phyloP scores from a whole-genome alignment of 2,888 invertebrate species.

The Drosophila helvetica region DNA sequence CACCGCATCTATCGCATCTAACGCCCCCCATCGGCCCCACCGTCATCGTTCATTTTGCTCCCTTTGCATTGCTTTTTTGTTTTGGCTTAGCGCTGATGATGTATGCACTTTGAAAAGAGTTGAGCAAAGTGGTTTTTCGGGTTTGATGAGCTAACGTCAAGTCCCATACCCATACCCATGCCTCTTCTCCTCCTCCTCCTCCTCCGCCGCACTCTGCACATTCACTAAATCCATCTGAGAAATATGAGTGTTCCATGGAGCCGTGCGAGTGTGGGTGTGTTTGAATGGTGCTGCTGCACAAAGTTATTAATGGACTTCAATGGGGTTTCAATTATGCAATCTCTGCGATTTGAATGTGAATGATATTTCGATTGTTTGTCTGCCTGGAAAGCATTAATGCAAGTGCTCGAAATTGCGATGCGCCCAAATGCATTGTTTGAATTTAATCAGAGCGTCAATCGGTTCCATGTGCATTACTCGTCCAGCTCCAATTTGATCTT shows the following conservation, averaged over 20 bases:
- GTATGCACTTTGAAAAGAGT: conserved; percentile 77
- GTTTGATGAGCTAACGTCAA: conserved; percentile 76
- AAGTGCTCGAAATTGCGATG: conserved; percentile 8
- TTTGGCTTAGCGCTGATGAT: conserved; percentile 76
- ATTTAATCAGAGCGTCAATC: conserved; percentile 31
- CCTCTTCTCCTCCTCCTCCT: not conserved
- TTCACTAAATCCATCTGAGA: conserved; percentile 1
- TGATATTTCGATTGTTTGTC: conserved; percentile 74
- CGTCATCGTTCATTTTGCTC: conserved; percentile 46
- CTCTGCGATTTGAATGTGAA: conserved; percentile 76
- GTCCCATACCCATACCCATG: conserved; percentile 2
- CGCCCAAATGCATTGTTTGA: conserved; percentile 34
- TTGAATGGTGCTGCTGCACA: conserved; percentile 66
- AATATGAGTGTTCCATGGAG: conserved; percentile 45
- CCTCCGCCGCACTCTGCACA: conserved; percentile 3
- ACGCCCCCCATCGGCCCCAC: conserved; percentile 5
- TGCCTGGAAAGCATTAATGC: conserved; percentile 35
- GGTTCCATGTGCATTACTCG: not conserved
- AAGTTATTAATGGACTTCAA: conserved; percentile 77
- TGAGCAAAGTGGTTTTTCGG: conserved; percentile 77
- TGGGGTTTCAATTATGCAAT: conserved; percentile 77
- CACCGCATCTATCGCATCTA: not conserved
- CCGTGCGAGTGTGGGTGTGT: conserved; percentile 30
- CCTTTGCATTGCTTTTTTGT: conserved; percentile 59
- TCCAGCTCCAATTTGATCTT: not conserved